Evolutionary conservation across 1,140 invertebrate species (phyloP), one percentile per base, ranked within the genome.

Genomic region (Oscheius sp.): DNA sequence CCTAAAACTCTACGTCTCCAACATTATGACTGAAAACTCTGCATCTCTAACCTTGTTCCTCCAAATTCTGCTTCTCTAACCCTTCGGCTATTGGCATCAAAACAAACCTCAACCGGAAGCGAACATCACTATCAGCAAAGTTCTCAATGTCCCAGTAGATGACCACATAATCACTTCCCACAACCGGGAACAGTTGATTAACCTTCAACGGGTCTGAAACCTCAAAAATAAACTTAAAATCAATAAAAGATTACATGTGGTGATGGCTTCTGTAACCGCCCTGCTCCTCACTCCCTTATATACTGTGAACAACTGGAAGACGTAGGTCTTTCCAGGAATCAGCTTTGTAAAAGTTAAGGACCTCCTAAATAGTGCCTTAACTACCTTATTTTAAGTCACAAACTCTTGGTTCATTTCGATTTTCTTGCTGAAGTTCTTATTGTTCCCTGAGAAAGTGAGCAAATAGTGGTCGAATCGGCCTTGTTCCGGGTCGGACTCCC

Each of bases 331-430:
- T 52, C 81, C 81, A 10, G 81, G 81, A 34, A 82, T 80, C 29
- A 82, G 52, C 63, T 84, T 84, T 58, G 81, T 82, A 82, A 82
- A 82, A n/a, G 80, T 82, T 28, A 80, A 79, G n/a, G 81, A 82
- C 59, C 78, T 81, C 31, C 81, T 82, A 68, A 73, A 81, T 42
- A 42, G n/a, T n/a, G n/a, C n/a, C n/a, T n/a, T n/a, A 26, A 63
- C 0, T 31, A 3, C 7, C 23, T 64, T 69, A 34, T 15, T 28
- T 28, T 13, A 42, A 35, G 3, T 23, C 49, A 72, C 80, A 78
- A 66, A 83, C 80, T 74, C 66, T 61, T 84, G 80, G 35, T 75
- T 73, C 59, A 80, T 84, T 46, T 58, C 68, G 20, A 82, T 67
- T 42, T 75, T 76, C 62, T 82, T 82, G 2, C 80, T 79, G 38